Base-by-base conservation (phyloP, 1,140 invertebrate species). In the Anastatus disparis region DNA sequence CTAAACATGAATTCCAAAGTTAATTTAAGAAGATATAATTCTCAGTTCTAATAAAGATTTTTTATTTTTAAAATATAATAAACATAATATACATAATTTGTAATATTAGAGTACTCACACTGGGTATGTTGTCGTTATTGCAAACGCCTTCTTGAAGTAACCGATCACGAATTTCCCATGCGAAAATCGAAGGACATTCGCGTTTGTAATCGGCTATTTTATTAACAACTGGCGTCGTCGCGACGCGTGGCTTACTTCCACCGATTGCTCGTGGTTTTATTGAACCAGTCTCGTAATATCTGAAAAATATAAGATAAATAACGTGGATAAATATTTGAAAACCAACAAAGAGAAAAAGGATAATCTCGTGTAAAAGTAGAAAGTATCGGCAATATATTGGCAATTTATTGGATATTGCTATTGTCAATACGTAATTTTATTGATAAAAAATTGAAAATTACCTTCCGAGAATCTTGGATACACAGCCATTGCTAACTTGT, bases 121-220 rank as follows among this genome's bases (percentile, higher is more conserved):
- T 99, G 69, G 98, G 98, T 78, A 99, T 99, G 87, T 98, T 99
- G 86, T 99, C 98, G 85, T 97, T 97, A 85, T 95, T 98, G 89
- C 98, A 99, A 65, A 98, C 94, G 72, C 94, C 95, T 85, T 99
- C 98, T 56, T 95, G 94, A 22, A 99, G 89, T 64, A 99, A 90
- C 82, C 97, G 91, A 83, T 98, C 97, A 20, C 97, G 87, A 81
- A 99, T 99, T 88, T 99, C 97, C 97, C 97, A 99, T 6, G 97
- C 97, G 87, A 99, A 99, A 84, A 99, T 99, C 69, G 95, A 97
- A 2, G 97, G 97, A 84, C 96, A 97, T 85, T 98, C 97, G 12
- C 95, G 87, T 86, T 99, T 99, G 89, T 97, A 98, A 74, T 95
- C 92, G 29, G 96, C 94, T 77, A 99, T 98, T 87, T 97, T 97